Percentiles rank a stretch among this genome's conserved stretches.
Evolutionary conservation across 2,888 invertebrate species (phyloP).

Genomic region (Adelphocoris suturalis): DNA sequence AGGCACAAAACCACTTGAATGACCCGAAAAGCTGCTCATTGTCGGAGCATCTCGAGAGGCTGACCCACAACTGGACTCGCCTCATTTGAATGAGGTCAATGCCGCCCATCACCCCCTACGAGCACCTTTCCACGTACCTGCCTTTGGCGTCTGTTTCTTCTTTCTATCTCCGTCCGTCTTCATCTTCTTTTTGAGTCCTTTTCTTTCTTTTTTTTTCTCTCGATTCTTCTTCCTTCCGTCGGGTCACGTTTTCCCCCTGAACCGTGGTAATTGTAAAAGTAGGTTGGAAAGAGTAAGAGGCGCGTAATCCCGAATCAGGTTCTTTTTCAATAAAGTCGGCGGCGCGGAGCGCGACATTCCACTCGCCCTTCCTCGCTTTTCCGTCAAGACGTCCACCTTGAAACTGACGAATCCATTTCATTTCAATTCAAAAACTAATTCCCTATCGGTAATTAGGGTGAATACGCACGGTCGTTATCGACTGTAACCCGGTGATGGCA

Average conservation of each 20-base stretch:
- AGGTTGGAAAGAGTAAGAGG: conserved; percentile 40
- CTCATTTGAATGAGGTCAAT: conserved; percentile 55
- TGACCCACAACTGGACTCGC: conserved; percentile 39
- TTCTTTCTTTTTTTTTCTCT: too few species aligned
- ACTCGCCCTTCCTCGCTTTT: neutral
- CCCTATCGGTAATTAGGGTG: too few species aligned
- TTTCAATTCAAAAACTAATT: neutral
- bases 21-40: conserved; percentile 31
- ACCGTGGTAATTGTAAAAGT: conserved; percentile 62
- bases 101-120: conserved; percentile 21
- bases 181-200: conserved; percentile 45
- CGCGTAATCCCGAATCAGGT: conserved; percentile 41
- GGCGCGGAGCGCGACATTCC: conserved; percentile 21
- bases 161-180: conserved; percentile 24
- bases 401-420: neutral
- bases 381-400: neutral
- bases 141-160: conserved; percentile 24
- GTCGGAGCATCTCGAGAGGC: conserved; percentile 22
- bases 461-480: too few species aligned
- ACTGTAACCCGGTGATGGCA: too few species aligned
- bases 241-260: conserved; percentile 46
- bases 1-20: conserved; percentile 33
- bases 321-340: conserved; percentile 33
- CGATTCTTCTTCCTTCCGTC: neutral
- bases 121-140: conserved; percentile 28